A percentile compares a stretch with the other conserved stretches of the same genome.
Conservation (phyloP, 2,113 vertebrate genomes). For the Ranitomeya variabilis region DNA sequence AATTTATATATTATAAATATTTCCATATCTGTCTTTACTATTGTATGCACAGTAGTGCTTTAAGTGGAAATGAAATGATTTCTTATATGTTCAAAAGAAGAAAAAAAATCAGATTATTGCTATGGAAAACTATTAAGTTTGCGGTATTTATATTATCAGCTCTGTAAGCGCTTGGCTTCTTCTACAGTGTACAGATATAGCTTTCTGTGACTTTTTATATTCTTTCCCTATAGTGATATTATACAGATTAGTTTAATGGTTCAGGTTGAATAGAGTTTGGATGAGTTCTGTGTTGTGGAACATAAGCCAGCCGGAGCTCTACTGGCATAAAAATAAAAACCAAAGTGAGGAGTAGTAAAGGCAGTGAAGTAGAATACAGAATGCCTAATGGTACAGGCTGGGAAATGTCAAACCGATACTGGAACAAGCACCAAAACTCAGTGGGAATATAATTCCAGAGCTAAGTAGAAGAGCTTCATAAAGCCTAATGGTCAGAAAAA, state of each 20-base stretch:
- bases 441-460: constrained; percentile 44
- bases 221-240: constrained; percentile 34
- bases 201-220: constrained; percentile 24
- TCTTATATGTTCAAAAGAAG: not conserved
- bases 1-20: not conserved
- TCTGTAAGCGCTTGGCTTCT: not conserved
- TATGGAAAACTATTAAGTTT: not conserved
- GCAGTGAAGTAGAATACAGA: constrained; percentile 56
- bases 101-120: not conserved
- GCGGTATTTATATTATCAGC: not conserved
- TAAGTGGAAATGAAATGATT: not conserved
- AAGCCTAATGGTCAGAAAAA: constrained; percentile 44
- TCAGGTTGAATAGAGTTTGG: constrained; percentile 46
- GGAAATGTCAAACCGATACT: constrained; percentile 50
- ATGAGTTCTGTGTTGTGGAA: constrained; percentile 26
- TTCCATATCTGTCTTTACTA: not conserved
- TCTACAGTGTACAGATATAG: not conserved
- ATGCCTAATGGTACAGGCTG: constrained; percentile 41
- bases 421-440: constrained; percentile 39
- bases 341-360: constrained; percentile 41
- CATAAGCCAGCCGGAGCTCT: constrained; percentile 34
- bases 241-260: constrained; percentile 44
- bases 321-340: constrained; percentile 45
- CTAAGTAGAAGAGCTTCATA: constrained; percentile 47
- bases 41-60: not conserved